Evolutionary conservation across 1,140 invertebrate species (phyloP).

Genomic region (Pogonomyrmex barbatus): DNA sequence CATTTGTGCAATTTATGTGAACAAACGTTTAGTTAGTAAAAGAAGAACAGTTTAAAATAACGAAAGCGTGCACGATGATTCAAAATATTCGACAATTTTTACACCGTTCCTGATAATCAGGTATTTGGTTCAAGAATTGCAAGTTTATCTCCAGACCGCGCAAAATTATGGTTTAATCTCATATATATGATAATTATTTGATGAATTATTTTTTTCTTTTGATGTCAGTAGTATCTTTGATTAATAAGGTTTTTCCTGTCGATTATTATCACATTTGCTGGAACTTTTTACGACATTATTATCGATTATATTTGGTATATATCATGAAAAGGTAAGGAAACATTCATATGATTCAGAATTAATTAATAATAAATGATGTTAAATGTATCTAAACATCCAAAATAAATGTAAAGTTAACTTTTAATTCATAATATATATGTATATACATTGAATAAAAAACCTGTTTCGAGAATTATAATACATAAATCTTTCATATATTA

Average conservation of each 20-base stretch:
- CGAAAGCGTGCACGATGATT: not conserved
- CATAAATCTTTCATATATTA: not conserved
- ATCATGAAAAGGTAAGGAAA: constrained; percentile 27
- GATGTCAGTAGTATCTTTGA: not conserved
- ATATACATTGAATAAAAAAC: too few relatives aligned
- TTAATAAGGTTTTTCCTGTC: not conserved
- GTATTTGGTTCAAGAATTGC: not conserved
- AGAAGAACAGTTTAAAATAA: not conserved
- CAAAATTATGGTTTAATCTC: not conserved
- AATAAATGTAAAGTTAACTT: not conserved
- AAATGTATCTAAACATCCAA: not conserved
- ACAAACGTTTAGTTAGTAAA: not conserved
- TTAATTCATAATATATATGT: too few relatives aligned
- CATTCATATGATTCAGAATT: not conserved
- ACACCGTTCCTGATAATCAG: not conserved
- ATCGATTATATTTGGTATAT: not conserved
- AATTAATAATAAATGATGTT: not conserved
- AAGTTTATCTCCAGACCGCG: not conserved
- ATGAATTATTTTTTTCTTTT: not conserved
- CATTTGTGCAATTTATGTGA: not conserved
- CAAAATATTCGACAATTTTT: not conserved
- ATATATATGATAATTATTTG: constrained; percentile 9
- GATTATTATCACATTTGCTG: not conserved
- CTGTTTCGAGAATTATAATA: too few relatives aligned
- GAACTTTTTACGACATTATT: not conserved